These are phyloP conservation scores for Hydractinia symbiolongicarpus DNA, from an alignment of 30 jellyfish, hydroid and myxozoan genomes.

Conservation along the genomic window DNA sequence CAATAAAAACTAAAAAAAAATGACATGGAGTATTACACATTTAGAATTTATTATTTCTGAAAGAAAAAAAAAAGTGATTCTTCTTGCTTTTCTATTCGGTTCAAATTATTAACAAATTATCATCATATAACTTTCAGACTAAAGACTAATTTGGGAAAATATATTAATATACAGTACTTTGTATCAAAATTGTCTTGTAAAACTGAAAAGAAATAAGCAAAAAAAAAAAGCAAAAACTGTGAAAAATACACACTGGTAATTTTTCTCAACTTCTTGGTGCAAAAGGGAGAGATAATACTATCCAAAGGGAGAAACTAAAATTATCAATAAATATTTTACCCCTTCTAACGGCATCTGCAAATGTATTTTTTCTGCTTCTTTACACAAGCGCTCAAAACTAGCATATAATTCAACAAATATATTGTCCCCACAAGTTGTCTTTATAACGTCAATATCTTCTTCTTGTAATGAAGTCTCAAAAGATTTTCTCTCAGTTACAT, in stretches of 20 bases:
- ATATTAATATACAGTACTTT: no score
- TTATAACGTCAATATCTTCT: slow-evolving; percentile 45
- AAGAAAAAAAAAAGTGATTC: not conserved
- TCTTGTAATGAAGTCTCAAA: slow-evolving; percentile 42
- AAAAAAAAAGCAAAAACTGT: no score
- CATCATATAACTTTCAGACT: no score
- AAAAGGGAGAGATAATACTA: no score
- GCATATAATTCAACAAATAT: slow-evolving; percentile 64
- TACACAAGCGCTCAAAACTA: slow-evolving; percentile 76
- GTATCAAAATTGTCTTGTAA: no score
- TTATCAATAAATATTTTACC: slow-evolving; percentile 32
- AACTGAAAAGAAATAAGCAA: no score
- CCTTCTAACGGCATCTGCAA: slow-evolving; percentile 92
- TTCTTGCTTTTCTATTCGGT: no score
- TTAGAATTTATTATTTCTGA: not conserved
- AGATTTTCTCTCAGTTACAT: slow-evolving; percentile 33
- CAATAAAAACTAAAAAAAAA: slow-evolving; percentile 1
- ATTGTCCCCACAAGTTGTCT: slow-evolving; percentile 42
- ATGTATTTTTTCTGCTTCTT: slow-evolving; percentile 72
- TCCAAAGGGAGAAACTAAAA: no score
- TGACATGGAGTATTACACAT: not conserved
- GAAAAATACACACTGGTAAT: no score
- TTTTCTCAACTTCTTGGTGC: no score
- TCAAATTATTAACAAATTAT: no score
- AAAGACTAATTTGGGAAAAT: no score